Conservation (phyloP, 1,140 invertebrate species). For the Teleopsis dalmanni region DNA sequence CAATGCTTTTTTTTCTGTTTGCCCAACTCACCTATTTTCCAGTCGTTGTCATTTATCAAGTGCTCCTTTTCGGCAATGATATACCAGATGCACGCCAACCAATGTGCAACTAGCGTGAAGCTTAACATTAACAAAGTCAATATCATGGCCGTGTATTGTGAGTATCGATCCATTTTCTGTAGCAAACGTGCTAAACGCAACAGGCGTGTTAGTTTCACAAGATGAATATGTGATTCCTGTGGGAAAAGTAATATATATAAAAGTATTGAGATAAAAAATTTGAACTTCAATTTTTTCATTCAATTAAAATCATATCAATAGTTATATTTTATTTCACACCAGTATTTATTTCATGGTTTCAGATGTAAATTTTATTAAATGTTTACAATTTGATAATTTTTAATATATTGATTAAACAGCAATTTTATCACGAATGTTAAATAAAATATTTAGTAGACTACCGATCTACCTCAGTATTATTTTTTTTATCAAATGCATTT, state of each 20-base stretch:
- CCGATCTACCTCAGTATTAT: no score
- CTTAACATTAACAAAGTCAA: constrained; percentile 87
- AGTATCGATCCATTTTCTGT: constrained; percentile 92
- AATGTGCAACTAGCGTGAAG: constrained; percentile 94
- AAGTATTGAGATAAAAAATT: no score
- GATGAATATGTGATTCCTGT: constrained; percentile 78
- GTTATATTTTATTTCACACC: no score
- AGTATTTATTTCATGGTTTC: no score
- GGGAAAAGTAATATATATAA: neutral
- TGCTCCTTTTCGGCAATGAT: constrained; percentile 86
- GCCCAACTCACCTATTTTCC: constrained; percentile 65
- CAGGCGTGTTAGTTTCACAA: constrained; percentile 90
- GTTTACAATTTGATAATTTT: no score
- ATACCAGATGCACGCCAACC: constrained; percentile 99
- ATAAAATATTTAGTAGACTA: no score
- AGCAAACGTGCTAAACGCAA: constrained; percentile 85
- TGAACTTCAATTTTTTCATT: no score
- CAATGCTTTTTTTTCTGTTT: neutral
- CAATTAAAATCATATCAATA: no score
- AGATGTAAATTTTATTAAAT: no score
- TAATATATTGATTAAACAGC: no score
- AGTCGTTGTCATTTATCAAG: constrained; percentile 57
- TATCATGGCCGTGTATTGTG: constrained; percentile 95
- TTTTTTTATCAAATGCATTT: no score
- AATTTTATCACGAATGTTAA: no score